Evolutionary conservation across 2,888 invertebrate species (phyloP).

Genomic region (Celastrina argiolus): DNA sequence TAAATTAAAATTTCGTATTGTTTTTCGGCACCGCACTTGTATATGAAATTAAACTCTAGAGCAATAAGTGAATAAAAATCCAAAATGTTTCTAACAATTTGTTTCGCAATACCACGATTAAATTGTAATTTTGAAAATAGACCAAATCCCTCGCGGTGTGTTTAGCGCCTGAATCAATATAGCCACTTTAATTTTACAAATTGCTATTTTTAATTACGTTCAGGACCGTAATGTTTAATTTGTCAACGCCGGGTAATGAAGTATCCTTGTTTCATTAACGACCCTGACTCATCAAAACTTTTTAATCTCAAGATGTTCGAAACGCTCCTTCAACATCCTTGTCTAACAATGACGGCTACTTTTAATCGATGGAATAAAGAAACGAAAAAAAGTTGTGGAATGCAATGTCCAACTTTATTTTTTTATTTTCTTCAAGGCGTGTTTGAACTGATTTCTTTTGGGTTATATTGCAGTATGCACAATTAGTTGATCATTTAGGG

Average conservation of each 20-base stretch:
- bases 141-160: background rate
- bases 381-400: too few species aligned
- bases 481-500: too few species aligned
- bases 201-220: constrained; percentile 2
- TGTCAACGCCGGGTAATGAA: background rate
- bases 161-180: background rate
- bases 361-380: background rate
- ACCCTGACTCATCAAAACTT: constrained; percentile 17
- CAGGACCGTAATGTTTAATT: background rate
- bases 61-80: too few species aligned
- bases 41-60: too few species aligned
- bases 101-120: too few species aligned
- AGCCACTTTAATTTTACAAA: background rate
- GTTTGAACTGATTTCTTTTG: too few species aligned
- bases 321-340: background rate
- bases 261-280: constrained; percentile 12
- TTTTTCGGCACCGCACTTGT: too few species aligned
- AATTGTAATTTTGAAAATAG: background rate
- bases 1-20: too few species aligned
- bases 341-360: background rate
- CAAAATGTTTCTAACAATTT: too few species aligned
- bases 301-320: background rate
- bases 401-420: too few species aligned
- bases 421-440: too few species aligned
- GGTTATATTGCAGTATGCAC: too few species aligned